Percentiles rank a stretch among this genome's conserved stretches.
Conservation (phyloP, 1,140 invertebrate species). For the Drosophila suzukii region DNA sequence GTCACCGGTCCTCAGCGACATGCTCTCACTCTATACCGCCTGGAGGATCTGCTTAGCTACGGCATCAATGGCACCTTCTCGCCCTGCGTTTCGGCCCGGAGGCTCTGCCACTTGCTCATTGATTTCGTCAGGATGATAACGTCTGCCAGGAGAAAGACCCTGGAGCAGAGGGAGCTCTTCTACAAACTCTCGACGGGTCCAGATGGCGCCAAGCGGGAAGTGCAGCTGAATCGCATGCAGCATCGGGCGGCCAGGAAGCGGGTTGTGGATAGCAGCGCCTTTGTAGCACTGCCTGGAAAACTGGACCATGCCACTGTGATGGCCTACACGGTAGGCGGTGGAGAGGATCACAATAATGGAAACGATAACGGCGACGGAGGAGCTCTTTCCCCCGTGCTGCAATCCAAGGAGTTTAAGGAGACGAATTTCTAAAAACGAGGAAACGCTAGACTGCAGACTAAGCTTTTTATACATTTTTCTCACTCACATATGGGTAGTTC, state of each 20-base stretch:
- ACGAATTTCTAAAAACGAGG: slow-evolving; percentile 65
- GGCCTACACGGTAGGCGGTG: slow-evolving; percentile 90
- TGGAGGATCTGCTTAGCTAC: slow-evolving; percentile 92
- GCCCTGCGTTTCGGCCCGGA: slow-evolving; percentile 86
- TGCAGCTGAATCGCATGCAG: slow-evolving; percentile 89
- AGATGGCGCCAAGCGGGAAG: slow-evolving; percentile 88
- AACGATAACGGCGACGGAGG: slow-evolving; percentile 28
- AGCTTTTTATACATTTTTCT: slow-evolving; percentile 33
- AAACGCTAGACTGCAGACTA: slow-evolving; percentile 45
- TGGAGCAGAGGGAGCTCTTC: slow-evolving; percentile 93
- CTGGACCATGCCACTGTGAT: slow-evolving; percentile 95
- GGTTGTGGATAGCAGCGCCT: slow-evolving; percentile 80
- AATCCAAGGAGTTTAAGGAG: slow-evolving; percentile 81
- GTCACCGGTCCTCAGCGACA: slow-evolving; percentile 93
- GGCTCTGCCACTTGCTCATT: slow-evolving; percentile 90
- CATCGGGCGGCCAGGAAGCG: slow-evolving; percentile 84
- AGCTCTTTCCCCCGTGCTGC: slow-evolving; percentile 61
- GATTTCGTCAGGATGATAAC: slow-evolving; percentile 92
- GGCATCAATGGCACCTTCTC: slow-evolving; percentile 88
- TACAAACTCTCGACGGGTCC: slow-evolving; percentile 87
- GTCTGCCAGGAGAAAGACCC: slow-evolving; percentile 90
- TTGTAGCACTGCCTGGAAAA: slow-evolving; percentile 93
- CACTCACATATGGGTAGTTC: slow-evolving; percentile 31
- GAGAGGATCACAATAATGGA: slow-evolving; percentile 15
- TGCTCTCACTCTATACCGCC: slow-evolving; percentile 91